A percentile compares a stretch with the other conserved stretches of the same genome.
phyloP scores from a whole-genome alignment of 2,113 vertebrate species.

The Halichoerus grypus region DNA sequence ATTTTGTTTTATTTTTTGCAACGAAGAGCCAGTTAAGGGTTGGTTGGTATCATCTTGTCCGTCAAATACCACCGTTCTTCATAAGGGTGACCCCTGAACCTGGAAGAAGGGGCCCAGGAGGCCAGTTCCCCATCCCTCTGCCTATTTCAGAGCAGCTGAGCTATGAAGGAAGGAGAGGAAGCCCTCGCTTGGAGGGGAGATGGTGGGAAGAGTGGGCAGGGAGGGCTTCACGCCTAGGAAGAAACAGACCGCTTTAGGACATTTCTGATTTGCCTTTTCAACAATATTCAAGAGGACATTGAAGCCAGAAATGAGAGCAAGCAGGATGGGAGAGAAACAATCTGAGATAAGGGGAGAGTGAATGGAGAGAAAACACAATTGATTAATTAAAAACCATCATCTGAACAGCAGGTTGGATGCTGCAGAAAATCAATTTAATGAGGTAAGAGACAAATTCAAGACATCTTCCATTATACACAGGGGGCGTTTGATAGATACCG shows the following conservation, averaged over 20 bases:
- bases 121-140: background rate
- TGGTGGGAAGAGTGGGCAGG: background rate
- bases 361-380: conserved; percentile 65
- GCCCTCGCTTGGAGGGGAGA: background rate
- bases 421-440: conserved; percentile 78
- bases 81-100: background rate
- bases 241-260: background rate
- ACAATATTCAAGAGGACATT: conserved; percentile 4
- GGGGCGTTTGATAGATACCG: conserved; percentile 60
- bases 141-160: background rate
- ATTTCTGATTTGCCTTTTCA: conserved; percentile 29
- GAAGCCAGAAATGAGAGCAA: background rate
- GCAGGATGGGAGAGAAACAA: background rate
- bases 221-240: too few relatives aligned
- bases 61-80: background rate
- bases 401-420: conserved; percentile 68
- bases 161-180: background rate
- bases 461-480: conserved; percentile 68
- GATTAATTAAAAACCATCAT: conserved; percentile 77
- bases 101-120: background rate
- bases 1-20: background rate
- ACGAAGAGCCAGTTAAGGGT: background rate
- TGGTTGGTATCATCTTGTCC: background rate
- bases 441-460: conserved; percentile 78
- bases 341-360: conserved; percentile 35